phyloP scores from a whole-genome alignment of 2,888 invertebrate species.

The Melinaea menophilus region DNA sequence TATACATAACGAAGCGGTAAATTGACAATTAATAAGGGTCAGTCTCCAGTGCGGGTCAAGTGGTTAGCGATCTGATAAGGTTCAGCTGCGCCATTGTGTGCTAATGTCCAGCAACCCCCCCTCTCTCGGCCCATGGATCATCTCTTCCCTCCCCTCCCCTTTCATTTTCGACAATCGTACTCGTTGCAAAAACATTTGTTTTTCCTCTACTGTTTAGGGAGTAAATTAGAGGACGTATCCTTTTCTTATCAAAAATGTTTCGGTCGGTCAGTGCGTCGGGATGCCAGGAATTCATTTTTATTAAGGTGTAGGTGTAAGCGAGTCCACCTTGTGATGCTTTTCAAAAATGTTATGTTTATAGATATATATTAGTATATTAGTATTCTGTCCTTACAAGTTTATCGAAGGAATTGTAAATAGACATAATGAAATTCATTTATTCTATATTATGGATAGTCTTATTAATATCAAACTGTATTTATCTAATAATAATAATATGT shows the following conservation, averaged over 20 bases:
- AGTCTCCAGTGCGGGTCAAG: conserved; percentile 24
- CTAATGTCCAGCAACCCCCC: conserved; percentile 30
- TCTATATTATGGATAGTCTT: no score
- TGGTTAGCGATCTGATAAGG: conserved; percentile 29
- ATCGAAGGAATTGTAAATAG: no score
- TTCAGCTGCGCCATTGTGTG: conserved; percentile 37
- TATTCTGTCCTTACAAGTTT: no score
- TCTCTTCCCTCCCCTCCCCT: neutral
- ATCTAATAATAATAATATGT: no score
- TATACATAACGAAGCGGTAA: neutral
- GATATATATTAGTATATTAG: no score
- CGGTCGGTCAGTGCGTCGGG: conserved; percentile 2
- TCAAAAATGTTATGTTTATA: neutral
- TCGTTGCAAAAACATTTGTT: conserved; percentile 21
- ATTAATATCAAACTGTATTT: no score
- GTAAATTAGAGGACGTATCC: conserved; percentile 23
- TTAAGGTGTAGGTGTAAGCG: neutral
- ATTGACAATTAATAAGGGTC: conserved; percentile 14
- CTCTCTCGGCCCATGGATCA: neutral
- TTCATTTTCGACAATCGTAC: conserved; percentile 17
- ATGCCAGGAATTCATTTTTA: conserved; percentile 2
- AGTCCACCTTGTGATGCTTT: neutral
- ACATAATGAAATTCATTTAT: no score
- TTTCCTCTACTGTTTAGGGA: conserved; percentile 27
- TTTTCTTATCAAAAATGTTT: conserved; percentile 26